Conservation (phyloP, 2,797 vertebrate genomes). For the Benthosema pterotum region DNA sequence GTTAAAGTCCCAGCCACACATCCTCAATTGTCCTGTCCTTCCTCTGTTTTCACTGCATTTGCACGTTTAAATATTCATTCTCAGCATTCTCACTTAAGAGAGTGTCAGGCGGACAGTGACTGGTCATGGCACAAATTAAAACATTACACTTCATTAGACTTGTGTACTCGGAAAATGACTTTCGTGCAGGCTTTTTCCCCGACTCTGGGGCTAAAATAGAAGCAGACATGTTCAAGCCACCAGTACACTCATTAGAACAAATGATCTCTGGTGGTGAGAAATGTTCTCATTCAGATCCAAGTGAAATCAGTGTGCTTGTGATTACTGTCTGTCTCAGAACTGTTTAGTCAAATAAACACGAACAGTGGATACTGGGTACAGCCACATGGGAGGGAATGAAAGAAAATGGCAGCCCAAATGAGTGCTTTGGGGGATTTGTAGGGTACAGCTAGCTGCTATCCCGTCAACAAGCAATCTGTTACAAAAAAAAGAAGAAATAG, state of each 20-base stretch:
- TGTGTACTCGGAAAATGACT: slow-evolving; percentile 1
- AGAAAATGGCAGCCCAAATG: slow-evolving; percentile 37
- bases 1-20: too few relatives aligned
- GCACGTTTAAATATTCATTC: slow-evolving; percentile 11
- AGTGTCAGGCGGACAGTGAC: slow-evolving; percentile 5
- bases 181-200: slow-evolving; percentile 11
- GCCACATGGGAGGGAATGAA: slow-evolving; percentile 26
- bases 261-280: slow-evolving; percentile 37
- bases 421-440: slow-evolving; percentile 47
- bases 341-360: slow-evolving; percentile 38
- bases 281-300: slow-evolving; percentile 30
- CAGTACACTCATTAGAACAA: slow-evolving; percentile 45
- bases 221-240: slow-evolving; percentile 20
- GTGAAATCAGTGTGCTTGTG: slow-evolving; percentile 37
- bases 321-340: slow-evolving; percentile 46
- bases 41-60: background rate
- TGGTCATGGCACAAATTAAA: slow-evolving; percentile 1
- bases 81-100: background rate
- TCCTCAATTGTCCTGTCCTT: slow-evolving; percentile 1
- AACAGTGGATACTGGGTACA: slow-evolving; percentile 28
- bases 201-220: slow-evolving; percentile 36
- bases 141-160: slow-evolving; percentile 15
- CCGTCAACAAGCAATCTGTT: slow-evolving; percentile 14
- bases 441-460: slow-evolving; percentile 15
- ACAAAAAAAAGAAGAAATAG: slow-evolving; percentile 4